These are phyloP conservation scores for Glyptemys insculpta DNA, from an alignment of 2,797 vertebrate genomes.

Conservation along the genomic window DNA sequence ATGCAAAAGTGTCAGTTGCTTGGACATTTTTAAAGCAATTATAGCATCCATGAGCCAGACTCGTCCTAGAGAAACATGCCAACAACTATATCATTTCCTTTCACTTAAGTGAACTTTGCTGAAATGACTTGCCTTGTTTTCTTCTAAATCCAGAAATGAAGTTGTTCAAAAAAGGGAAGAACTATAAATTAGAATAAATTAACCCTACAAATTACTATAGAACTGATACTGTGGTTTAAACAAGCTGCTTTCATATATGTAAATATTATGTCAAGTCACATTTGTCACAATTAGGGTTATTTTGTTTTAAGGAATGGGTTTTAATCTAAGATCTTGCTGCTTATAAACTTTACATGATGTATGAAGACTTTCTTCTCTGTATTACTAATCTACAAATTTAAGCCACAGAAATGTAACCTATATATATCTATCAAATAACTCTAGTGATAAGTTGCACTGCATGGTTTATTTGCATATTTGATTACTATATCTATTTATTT, in stretches of 20 bases:
- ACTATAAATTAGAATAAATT: constrained; percentile 66
- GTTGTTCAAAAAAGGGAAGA: constrained; percentile 44
- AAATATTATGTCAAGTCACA: constrained; percentile 56
- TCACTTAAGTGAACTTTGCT: constrained; percentile 61
- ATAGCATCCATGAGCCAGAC: constrained; percentile 83
- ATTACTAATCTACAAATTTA: constrained; percentile 49
- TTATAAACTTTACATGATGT: constrained; percentile 64
- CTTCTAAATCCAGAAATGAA: constrained; percentile 47
- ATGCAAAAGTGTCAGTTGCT: constrained; percentile 69
- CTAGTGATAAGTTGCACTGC: constrained; percentile 35
- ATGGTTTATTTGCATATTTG: constrained; percentile 68
- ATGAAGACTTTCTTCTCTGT: constrained; percentile 46
- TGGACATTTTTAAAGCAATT: constrained; percentile 72
- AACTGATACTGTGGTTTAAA: constrained; percentile 36
- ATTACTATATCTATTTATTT: constrained; percentile 70
- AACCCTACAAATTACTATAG: constrained; percentile 49
- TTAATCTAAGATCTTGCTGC: constrained; percentile 60
- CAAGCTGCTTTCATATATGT: constrained; percentile 53
- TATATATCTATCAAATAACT: constrained; percentile 46
- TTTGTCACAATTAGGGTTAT: constrained; percentile 51
- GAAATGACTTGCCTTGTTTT: constrained; percentile 76
- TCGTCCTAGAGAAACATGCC: constrained; percentile 79
- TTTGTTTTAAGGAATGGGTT: constrained; percentile 59
- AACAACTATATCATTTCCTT: constrained; percentile 80
- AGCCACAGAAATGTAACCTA: constrained; percentile 43